Evolutionary conservation across 2,888 invertebrate species (phyloP), one percentile per base, ranked within the genome.

Genomic region (Cephus pulcher): DNA sequence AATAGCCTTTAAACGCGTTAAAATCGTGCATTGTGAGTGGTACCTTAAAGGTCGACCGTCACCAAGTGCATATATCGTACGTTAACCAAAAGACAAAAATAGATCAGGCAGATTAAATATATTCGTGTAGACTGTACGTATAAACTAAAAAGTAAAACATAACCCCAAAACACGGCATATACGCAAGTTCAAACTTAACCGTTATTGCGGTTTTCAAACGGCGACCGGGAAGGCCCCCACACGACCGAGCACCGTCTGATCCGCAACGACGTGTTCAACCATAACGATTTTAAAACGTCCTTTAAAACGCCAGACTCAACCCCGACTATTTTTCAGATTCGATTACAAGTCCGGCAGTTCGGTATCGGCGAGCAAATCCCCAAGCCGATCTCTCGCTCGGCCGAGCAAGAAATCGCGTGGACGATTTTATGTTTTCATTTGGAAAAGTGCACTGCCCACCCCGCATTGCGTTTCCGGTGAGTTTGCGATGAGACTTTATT

Each of bases 1-100:
- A 89, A 87, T 86, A 84, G 84, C 83, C 82, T 86, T 85, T 87
- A 87, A 88, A 89, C 81, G 86, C 84, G 86, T 84, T 85, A 88
- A 89, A 89, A 88, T 88, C 83, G 82, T 78, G 76, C 82, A 85
- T 88, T 88, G 88, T 88, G 76, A 79, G 76, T 80, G 79, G 40
- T 79, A 79, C 34, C 34, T 71, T 32, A 33, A 71, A 32, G 71
- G 32, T 33, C 71, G 3, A 71, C 71, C 32, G 2, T 11, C 9
- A 15, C 56, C 56, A 56, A 56, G 23, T 56, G 9, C 6, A 23
- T 23, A 15, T 9, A 23, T 23, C 56, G 56, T 56, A 9, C 34
- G 32, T 15, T 32, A 71, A 71, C 71, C 12, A 71, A 0, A 32
- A 71, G 33, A 32, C 12, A 32, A 71, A 32, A 34, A 12, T 12